A percentile compares a stretch with the other conserved stretches of the same genome.
Conservation (phyloP, 2,888 invertebrate species). For the Calameuta idolon region DNA sequence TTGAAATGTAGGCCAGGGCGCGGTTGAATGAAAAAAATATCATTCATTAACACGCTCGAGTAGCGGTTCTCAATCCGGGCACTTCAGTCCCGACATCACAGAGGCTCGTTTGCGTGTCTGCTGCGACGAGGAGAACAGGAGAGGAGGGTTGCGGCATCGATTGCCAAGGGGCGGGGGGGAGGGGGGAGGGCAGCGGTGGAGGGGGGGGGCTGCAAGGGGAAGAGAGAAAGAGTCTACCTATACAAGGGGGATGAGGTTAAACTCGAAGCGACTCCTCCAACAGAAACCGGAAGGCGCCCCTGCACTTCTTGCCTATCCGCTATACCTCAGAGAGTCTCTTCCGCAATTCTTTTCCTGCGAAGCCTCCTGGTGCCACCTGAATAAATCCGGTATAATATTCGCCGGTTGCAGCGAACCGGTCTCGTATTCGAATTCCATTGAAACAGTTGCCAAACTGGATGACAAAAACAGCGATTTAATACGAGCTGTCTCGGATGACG, state of each 20-base stretch:
- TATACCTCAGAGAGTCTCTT: background rate
- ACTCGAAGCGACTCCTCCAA: background rate
- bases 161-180: background rate
- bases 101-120: conserved; percentile 5
- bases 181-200: background rate
- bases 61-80: conserved; percentile 50
- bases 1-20: conserved; percentile 62
- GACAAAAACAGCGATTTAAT: background rate
- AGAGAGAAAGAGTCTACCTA: background rate
- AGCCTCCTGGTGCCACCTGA: background rate
- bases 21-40: conserved; percentile 65
- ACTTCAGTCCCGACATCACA: conserved; percentile 1
- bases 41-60: conserved; percentile 61
- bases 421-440: background rate
- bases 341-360: background rate
- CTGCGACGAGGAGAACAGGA: background rate
- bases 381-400: background rate
- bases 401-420: background rate
- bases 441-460: background rate
- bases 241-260: background rate
- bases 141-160: background rate
- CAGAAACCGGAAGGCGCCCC: background rate
- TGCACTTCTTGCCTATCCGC: background rate
- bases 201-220: background rate
- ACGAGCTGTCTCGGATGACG: background rate